Percentiles rank a stretch among this genome's conserved stretches.
phyloP scores from a whole-genome alignment of 2,797 vertebrate genomes.

The Clamator glandarius region DNA sequence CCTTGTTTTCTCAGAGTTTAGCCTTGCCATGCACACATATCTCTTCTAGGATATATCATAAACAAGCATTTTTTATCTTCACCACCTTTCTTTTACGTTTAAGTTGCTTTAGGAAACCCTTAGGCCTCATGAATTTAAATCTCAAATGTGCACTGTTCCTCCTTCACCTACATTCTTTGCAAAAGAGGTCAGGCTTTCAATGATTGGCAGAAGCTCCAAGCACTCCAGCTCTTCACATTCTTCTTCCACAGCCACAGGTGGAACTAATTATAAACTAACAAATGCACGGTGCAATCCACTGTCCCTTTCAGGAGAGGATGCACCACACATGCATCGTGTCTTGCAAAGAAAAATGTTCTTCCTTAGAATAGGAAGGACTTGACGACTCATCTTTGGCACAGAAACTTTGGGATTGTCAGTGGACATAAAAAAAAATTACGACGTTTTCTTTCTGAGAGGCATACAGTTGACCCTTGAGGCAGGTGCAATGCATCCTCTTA shows the following conservation, averaged over 20 bases:
- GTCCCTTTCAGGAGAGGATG: not conserved
- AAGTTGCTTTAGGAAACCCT: not conserved
- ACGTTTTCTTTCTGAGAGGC: not conserved
- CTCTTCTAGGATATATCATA: not conserved
- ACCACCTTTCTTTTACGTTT: not conserved
- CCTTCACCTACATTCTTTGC: not conserved
- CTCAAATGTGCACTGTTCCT: slow-evolving; percentile 9
- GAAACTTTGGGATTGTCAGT: not conserved
- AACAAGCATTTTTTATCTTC: not conserved
- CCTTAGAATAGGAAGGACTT: not conserved
- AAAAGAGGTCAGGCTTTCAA: not conserved
- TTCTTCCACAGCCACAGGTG: not conserved
- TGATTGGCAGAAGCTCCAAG: not conserved
- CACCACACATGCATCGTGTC: not conserved
- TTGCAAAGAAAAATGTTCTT: not conserved
- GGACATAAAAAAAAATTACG: not conserved
- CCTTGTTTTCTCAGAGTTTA: not conserved
- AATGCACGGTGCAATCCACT: not conserved
- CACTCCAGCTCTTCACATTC: not conserved
- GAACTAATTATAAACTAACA: not conserved
- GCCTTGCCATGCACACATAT: not conserved
- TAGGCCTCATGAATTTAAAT: slow-evolving; percentile 3
- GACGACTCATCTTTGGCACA: not conserved
- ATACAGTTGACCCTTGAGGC: not conserved
- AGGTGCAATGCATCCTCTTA: not conserved